Evolutionary conservation across 2,888 invertebrate species (phyloP).

Genomic region (Maniola hyperantus): DNA sequence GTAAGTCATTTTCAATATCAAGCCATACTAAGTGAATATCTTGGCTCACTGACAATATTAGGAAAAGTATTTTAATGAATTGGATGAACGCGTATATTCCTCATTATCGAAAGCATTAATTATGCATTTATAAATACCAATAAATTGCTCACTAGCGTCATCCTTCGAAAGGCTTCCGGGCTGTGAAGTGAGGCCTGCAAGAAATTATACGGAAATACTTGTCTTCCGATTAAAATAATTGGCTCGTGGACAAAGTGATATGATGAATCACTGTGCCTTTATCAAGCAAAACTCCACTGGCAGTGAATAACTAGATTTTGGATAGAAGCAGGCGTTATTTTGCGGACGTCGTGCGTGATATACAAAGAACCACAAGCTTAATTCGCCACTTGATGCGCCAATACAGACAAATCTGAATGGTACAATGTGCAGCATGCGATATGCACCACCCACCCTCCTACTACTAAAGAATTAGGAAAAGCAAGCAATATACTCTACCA

Average conservation of each 20-base stretch:
- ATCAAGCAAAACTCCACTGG: slow-evolving; percentile 29
- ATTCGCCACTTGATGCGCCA: too few relatives aligned
- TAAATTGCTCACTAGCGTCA: slow-evolving; percentile 38
- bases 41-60: not conserved
- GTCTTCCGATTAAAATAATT: slow-evolving; percentile 62
- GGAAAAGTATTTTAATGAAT: not conserved
- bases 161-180: slow-evolving; percentile 54
- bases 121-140: slow-evolving; percentile 13
- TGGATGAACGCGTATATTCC: not conserved
- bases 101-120: slow-evolving; percentile 8
- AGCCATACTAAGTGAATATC: slow-evolving; percentile 21
- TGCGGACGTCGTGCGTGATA: too few relatives aligned
- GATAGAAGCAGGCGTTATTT: too few relatives aligned
- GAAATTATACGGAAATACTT: slow-evolving; percentile 62
- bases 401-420: too few relatives aligned
- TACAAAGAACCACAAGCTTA: too few relatives aligned
- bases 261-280: slow-evolving; percentile 52
- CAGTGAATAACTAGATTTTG: slow-evolving; percentile 29
- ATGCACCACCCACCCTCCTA: too few relatives aligned
- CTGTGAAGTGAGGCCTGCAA: slow-evolving; percentile 45
- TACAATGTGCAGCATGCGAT: too few relatives aligned
- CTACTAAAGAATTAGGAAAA: too few relatives aligned
- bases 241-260: slow-evolving; percentile 50
- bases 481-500: too few relatives aligned
- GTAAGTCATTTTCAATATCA: slow-evolving; percentile 46